Evolutionary conservation across 2,888 invertebrate genomes (phyloP).

Genomic region (Pasiphila rectangulata): DNA sequence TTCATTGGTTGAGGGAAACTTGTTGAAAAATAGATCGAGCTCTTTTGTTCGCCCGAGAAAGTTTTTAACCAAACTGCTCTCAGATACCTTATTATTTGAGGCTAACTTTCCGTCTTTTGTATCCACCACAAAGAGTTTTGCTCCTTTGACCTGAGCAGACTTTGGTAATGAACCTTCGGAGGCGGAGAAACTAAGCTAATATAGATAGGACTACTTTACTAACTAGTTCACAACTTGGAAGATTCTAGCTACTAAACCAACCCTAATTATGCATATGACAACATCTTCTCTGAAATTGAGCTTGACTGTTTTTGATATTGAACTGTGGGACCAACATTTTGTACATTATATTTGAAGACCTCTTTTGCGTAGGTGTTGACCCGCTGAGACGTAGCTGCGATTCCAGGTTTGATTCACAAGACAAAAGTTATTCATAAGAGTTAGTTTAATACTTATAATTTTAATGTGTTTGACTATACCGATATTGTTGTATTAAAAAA

Average conservation of each 20-base stretch:
- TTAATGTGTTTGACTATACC: too few species aligned
- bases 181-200: constrained; percentile 27
- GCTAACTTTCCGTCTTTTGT: constrained; percentile 23
- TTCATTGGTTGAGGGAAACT: not conserved
- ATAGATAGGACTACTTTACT: constrained; percentile 30
- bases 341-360: too few species aligned
- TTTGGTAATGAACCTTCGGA: constrained; percentile 24
- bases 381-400: too few species aligned
- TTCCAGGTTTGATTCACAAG: too few species aligned
- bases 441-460: too few species aligned
- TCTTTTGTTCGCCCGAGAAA: constrained; percentile 14
- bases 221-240: constrained; percentile 31
- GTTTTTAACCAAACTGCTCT: constrained; percentile 15
- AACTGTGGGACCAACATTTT: too few species aligned
- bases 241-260: constrained; percentile 19
- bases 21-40: constrained; percentile 1
- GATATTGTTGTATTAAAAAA: too few species aligned
- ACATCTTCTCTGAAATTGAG: not conserved
- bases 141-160: constrained; percentile 21
- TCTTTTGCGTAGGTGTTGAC: too few species aligned
- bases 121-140: constrained; percentile 13
- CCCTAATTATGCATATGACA: constrained; percentile 15
- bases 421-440: too few species aligned
- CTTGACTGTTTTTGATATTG: not conserved
- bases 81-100: constrained; percentile 17